These are phyloP conservation scores for Calidris pugnax DNA, from an alignment of 2,113 vertebrate genomes.

Conservation along the genomic window DNA sequence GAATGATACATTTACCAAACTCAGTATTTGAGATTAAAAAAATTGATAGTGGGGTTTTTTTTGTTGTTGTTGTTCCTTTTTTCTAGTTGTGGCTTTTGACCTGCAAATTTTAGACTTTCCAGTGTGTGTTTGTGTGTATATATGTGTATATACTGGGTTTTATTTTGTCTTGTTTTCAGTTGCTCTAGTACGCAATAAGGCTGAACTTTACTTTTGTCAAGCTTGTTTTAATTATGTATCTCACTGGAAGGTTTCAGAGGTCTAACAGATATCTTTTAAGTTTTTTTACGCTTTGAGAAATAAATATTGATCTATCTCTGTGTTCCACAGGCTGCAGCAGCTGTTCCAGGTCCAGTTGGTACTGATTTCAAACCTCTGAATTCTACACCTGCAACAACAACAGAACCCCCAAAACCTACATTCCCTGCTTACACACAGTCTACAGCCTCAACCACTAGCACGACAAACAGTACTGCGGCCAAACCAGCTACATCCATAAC, in stretches of 20 bases:
- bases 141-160: constrained; percentile 10
- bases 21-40: neutral
- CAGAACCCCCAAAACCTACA: constrained; percentile 94
- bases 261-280: neutral
- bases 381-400: constrained; percentile 81
- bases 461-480: constrained; percentile 93
- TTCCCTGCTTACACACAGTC: constrained; percentile 98
- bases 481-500: constrained; percentile 93
- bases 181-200: constrained; percentile 52
- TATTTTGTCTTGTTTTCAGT: constrained; percentile 56
- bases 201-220: constrained; percentile 57
- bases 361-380: constrained; percentile 90
- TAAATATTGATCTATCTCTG: constrained; percentile 35
- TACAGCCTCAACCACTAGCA: constrained; percentile 88
- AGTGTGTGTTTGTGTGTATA: neutral
- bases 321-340: constrained; percentile 88
- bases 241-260: constrained; percentile 54
- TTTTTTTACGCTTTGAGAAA: neutral
- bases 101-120: constrained; percentile 38
- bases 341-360: constrained; percentile 85
- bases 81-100: constrained; percentile 54
- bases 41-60: neutral
- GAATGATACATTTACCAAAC: neutral
- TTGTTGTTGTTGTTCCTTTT: constrained; percentile 31
- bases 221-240: constrained; percentile 33